Base-by-base conservation (phyloP, 2,113 vertebrate genomes). In the Terrapene triunguis region DNA sequence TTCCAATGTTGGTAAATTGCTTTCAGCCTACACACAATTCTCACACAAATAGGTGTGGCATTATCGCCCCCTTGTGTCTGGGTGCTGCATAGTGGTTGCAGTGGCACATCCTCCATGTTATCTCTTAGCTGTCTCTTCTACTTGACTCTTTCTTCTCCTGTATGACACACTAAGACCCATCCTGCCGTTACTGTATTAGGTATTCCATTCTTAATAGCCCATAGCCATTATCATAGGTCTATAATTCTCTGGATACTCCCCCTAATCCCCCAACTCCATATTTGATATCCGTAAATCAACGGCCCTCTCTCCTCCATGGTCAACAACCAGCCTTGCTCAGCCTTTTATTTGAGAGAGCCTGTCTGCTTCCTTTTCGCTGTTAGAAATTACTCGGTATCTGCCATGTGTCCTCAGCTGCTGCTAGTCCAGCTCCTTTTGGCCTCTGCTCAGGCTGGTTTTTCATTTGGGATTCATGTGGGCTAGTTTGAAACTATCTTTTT, bases 11-110 rank as follows among this genome's bases (percentile, higher is more conserved):
- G 1, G 2, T 8, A 74, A 25, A 74, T 35, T 12, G 9, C 8
- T 7, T 2, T 4, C 14, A 5, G 29, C 53, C 65, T 0, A 21
- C 11, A 48, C 79, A 25, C n/a, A 42, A 10, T 74, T 42, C 17
- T 74, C 21, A 4, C 7, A 6, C 53, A 54, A 42, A 74, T 22
- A 42, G 38, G 35, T 74, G 38, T 42, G n/a, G n/a, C 19, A 38
- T 74, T 74, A 74, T 21, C 21, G 21, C 35, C 19, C 19, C 69
- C 35, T 42, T 74, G 35, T 19, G 17, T 74, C n/a, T 21, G n/a
- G 69, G n/a, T 10, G 16, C 21, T 74, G 59, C 59, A 62, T 62
- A 35, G 59, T 32, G 59, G 59, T 35, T 62, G 29, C 59, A 62
- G 59, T 62, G 59, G 25, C 10, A 29, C 5, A 5, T 59, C 57